Percentiles rank a stretch among this genome's conserved stretches.
phyloP scores from a whole-genome alignment of 1,140 invertebrate species.

The Agrilus planipennis region DNA sequence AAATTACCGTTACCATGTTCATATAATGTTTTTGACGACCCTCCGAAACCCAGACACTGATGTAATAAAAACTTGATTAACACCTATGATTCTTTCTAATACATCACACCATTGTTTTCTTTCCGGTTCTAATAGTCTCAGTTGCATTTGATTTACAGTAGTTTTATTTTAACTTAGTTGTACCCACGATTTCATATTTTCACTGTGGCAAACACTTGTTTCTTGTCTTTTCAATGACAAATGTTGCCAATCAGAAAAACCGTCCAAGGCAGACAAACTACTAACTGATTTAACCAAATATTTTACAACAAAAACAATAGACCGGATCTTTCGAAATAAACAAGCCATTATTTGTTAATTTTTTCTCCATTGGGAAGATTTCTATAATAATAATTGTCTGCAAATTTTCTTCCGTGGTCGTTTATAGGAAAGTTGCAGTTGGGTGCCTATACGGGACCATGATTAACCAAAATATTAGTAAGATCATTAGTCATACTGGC shows the following conservation, averaged over 20 bases:
- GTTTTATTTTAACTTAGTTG: slow-evolving; percentile 1
- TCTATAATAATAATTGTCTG: slow-evolving; percentile 11
- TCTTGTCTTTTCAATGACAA: slow-evolving; percentile 4
- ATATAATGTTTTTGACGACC: no score
- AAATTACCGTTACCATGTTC: no score
- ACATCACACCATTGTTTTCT: slow-evolving; percentile 3
- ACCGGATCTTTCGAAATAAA: slow-evolving; percentile 16
- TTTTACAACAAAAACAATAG: slow-evolving; percentile 20
- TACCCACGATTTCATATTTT: slow-evolving; percentile 1
- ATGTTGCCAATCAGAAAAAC: slow-evolving; percentile 5
- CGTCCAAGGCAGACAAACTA: slow-evolving; percentile 13
- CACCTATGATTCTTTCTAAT: neutral
- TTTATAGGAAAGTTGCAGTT: slow-evolving; percentile 13
- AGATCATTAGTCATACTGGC: slow-evolving; percentile 6
- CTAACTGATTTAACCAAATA: slow-evolving; percentile 11
- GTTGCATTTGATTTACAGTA: slow-evolving; percentile 4
- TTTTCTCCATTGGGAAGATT: slow-evolving; percentile 17
- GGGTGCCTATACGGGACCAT: slow-evolving; percentile 6
- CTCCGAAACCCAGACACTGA: slow-evolving; percentile 3
- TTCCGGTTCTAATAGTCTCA: neutral
- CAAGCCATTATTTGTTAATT: slow-evolving; percentile 12
- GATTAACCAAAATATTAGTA: slow-evolving; percentile 12
- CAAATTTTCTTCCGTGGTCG: slow-evolving; percentile 12
- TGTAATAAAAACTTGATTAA: slow-evolving; percentile 3
- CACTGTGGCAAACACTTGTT: neutral